These are phyloP conservation scores for Alouatta palliata DNA, from an alignment of 2,113 vertebrate species.

Conservation along the genomic window DNA sequence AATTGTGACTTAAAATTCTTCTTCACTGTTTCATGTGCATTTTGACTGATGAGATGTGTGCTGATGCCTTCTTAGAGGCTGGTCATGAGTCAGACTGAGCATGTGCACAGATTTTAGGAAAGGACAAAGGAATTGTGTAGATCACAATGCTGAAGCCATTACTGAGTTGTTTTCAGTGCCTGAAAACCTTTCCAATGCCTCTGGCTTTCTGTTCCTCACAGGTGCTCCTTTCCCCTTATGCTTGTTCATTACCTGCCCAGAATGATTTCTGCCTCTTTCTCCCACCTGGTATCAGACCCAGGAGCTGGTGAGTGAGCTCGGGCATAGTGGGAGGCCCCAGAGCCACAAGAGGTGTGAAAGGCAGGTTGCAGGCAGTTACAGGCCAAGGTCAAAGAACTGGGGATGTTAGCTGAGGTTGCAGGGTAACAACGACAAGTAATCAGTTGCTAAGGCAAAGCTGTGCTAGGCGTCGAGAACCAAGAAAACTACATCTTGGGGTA, in stretches of 20 bases:
- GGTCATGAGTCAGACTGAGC: not conserved
- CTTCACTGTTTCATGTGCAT: not conserved
- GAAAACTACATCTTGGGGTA: not conserved
- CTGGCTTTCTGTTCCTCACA: not conserved
- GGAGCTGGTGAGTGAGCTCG: not conserved
- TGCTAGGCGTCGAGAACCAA: not conserved
- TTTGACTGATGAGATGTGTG: not conserved
- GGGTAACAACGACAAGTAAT: not conserved
- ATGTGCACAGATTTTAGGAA: not conserved
- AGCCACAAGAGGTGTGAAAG: not conserved
- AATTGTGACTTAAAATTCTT: not conserved
- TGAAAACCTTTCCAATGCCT: not conserved
- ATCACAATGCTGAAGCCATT: not conserved
- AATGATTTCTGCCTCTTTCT: not conserved
- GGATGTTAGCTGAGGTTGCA: not conserved
- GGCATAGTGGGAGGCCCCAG: not conserved
- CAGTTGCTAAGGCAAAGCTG: not conserved
- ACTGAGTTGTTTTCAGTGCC: not conserved
- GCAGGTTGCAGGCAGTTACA: not conserved
- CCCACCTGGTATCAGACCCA: not conserved
- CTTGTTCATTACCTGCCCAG: not conserved
- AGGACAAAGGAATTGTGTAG: not conserved
- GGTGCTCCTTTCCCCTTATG: not conserved
- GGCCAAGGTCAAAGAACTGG: not conserved
- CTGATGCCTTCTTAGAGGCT: not conserved